Evolutionary conservation across 1,140 invertebrate genomes (phyloP).

Genomic region (Pseudachorutes palmiensis): DNA sequence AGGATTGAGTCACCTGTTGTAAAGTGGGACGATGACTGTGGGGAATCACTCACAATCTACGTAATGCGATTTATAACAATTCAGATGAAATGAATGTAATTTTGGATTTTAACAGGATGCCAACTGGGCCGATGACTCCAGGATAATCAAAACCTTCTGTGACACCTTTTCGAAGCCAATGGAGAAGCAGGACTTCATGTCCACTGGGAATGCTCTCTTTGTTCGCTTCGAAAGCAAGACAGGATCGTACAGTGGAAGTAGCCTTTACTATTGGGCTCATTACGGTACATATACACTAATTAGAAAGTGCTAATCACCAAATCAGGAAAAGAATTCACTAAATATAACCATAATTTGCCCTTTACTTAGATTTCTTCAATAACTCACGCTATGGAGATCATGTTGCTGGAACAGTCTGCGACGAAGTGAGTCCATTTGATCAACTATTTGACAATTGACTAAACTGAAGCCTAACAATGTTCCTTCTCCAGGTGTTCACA

Average conservation of each 20-base stretch:
- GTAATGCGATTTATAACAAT: too few relatives aligned
- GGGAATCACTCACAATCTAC: constrained; percentile 79
- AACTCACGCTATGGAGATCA: constrained; percentile 73
- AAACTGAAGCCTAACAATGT: too few relatives aligned
- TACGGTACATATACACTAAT: constrained; percentile 87
- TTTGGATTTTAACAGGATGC: too few relatives aligned
- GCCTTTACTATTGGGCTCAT: constrained; percentile 74
- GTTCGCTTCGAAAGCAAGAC: constrained; percentile 82
- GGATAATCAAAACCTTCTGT: constrained; percentile 83
- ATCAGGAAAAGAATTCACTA: too few relatives aligned
- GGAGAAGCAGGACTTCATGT: constrained; percentile 85
- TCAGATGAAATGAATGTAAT: too few relatives aligned
- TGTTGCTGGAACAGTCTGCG: constrained; percentile 66
- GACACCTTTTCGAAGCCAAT: constrained; percentile 82
- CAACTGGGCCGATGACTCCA: constrained; percentile 70
- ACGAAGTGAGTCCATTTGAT: too few relatives aligned
- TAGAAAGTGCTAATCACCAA: too few relatives aligned
- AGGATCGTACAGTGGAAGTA: constrained; percentile 56
- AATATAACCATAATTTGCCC: too few relatives aligned
- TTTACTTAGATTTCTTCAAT: constrained; percentile 89
- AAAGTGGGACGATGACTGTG: constrained; percentile 76
- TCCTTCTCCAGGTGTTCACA: too few relatives aligned
- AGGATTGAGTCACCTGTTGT: constrained; percentile 69
- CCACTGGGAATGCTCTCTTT: constrained; percentile 71
- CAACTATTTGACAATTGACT: too few relatives aligned